Conservation (phyloP, 2,888 invertebrate species). For the Deilephila porcellus region DNA sequence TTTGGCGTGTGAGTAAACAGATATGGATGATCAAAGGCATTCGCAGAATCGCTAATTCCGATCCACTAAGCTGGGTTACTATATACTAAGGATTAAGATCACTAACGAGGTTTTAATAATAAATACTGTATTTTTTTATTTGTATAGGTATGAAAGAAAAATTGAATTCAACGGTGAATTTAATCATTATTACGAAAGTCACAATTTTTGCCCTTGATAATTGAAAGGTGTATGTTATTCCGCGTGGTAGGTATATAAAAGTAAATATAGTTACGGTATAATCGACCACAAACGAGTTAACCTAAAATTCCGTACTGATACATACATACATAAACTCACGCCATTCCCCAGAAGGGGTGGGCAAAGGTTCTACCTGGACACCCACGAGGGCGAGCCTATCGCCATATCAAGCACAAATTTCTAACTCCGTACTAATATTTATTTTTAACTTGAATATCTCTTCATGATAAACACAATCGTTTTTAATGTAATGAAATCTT, state of each 20-base stretch:
- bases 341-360: too few species aligned
- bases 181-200: too few species aligned
- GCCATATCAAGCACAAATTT: too few species aligned
- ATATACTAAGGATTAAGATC: neutral
- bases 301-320: neutral
- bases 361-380: too few species aligned
- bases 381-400: too few species aligned
- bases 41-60: constrained; percentile 37
- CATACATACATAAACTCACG: too few species aligned
- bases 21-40: constrained; percentile 41
- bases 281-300: neutral
- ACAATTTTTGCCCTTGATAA: too few species aligned
- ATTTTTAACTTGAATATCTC: neutral
- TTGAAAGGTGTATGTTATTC: too few species aligned
- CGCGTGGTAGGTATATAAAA: too few species aligned
- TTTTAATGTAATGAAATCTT: neutral
- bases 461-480: neutral
- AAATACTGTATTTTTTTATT: neutral
- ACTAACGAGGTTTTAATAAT: neutral
- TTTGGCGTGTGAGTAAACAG: constrained; percentile 43
- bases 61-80: neutral
- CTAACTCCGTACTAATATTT: neutral
- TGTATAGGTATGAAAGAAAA: too few species aligned
- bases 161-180: too few species aligned
- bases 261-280: too few species aligned